Evolutionary conservation across 2,113 vertebrate species (phyloP).

Genomic region (Anguilla rostrata): DNA sequence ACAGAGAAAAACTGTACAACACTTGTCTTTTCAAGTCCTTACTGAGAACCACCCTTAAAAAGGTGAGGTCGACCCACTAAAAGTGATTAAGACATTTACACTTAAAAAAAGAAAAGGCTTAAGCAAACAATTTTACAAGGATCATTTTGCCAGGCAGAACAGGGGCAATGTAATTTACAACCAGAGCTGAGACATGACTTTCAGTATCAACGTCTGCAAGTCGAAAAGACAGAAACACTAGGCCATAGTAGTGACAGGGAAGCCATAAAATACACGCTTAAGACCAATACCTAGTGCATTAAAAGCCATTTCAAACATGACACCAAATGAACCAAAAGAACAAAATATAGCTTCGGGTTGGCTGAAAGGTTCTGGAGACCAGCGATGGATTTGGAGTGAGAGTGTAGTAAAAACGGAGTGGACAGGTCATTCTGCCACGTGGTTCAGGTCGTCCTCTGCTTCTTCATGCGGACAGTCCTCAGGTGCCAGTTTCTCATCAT

Average conservation of each 20-base stretch:
- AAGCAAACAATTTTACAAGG: background rate
- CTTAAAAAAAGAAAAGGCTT: background rate
- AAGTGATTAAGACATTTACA: background rate
- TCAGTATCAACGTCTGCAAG: background rate
- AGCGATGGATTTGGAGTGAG: background rate
- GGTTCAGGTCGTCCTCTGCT: constrained; percentile 57
- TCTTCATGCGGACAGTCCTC: constrained; percentile 66
- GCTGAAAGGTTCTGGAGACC: background rate
- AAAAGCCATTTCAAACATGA: background rate
- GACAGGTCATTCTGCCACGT: constrained; percentile 14
- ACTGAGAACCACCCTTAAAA: background rate
- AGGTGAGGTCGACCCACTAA: background rate
- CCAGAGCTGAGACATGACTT: background rate
- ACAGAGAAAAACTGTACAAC: background rate
- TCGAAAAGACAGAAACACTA: background rate
- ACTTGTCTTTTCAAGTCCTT: background rate
- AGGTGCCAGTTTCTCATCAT: constrained; percentile 65
- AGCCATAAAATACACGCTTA: background rate
- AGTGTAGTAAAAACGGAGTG: background rate
- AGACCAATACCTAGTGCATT: background rate
- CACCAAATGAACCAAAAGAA: background rate
- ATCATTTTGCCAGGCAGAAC: background rate
- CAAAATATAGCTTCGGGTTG: background rate
- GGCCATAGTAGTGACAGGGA: background rate
- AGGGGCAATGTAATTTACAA: background rate